Conservation (phyloP, 2,113 vertebrate genomes). For the Patagioenas fasciata region DNA sequence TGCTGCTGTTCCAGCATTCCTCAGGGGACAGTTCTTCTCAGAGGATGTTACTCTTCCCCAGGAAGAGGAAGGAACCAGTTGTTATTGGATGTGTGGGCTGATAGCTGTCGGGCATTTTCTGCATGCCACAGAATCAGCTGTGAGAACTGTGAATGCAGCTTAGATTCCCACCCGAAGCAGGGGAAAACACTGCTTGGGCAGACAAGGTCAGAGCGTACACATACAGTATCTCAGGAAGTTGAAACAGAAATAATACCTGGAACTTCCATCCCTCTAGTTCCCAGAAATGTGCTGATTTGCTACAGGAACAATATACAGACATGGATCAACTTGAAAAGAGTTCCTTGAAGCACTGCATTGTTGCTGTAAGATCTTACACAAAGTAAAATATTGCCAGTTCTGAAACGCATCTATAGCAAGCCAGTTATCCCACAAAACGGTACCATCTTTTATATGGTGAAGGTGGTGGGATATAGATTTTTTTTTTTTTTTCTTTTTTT, state of each 20-base stretch:
- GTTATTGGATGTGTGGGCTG: constrained; percentile 75
- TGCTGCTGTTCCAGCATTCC: constrained; percentile 76
- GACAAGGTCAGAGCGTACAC: constrained; percentile 35
- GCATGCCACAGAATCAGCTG: constrained; percentile 77
- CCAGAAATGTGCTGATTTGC: constrained; percentile 54
- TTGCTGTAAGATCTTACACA: neutral
- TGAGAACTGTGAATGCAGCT: constrained; percentile 63
- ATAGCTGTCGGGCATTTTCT: constrained; percentile 74
- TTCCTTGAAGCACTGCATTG: neutral
- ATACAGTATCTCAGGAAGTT: constrained; percentile 62
- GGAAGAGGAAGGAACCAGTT: constrained; percentile 85
- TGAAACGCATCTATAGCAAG: neutral
- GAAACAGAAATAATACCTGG: constrained; percentile 65
- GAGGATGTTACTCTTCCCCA: constrained; percentile 82
- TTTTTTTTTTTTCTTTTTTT: neutral
- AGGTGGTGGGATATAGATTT: no score
- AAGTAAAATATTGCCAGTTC: neutral
- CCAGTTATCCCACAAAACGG: neutral
- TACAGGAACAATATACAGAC: constrained; percentile 28
- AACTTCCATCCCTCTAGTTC: constrained; percentile 41
- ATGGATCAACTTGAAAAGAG: constrained; percentile 23
- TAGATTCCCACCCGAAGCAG: constrained; percentile 43
- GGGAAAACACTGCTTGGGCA: neutral
- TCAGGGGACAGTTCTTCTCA: constrained; percentile 70
- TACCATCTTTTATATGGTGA: neutral